Conservation (phyloP, 2,113 vertebrate species). For the Strix aluco region DNA sequence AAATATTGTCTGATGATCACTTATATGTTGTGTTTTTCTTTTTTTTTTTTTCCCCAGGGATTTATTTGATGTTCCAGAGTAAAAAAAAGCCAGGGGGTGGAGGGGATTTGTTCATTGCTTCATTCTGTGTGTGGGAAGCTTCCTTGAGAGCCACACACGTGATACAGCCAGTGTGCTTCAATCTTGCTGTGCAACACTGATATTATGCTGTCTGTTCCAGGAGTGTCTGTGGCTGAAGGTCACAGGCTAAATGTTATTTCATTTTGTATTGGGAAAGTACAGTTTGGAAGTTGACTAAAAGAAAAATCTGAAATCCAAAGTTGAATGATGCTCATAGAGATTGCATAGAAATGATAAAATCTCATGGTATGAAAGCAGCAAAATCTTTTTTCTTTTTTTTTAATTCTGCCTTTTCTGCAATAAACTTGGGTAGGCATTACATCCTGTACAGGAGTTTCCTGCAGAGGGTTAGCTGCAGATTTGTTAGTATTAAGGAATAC, state of each 20-base stretch:
- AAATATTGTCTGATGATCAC: background rate
- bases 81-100: background rate
- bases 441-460: background rate
- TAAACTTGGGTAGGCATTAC: background rate
- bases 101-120: background rate
- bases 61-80: background rate
- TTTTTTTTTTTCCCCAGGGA: background rate
- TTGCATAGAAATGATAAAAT: background rate
- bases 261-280: background rate
- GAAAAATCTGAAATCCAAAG: background rate
- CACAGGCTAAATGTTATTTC: background rate
- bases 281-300: background rate
- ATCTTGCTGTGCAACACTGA: background rate
- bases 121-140: background rate
- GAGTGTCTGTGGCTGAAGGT: background rate
- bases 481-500: conserved; percentile 32
- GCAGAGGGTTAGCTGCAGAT: background rate
- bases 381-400: background rate
- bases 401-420: background rate
- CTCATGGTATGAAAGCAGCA: background rate
- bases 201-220: background rate
- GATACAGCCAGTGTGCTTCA: background rate
- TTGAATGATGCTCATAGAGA: background rate
- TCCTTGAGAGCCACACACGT: rapidly evolving
- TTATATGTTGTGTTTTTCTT: background rate